Evolutionary conservation across 2,113 vertebrate species (phyloP).

Genomic region (Aplodontia rufa): DNA sequence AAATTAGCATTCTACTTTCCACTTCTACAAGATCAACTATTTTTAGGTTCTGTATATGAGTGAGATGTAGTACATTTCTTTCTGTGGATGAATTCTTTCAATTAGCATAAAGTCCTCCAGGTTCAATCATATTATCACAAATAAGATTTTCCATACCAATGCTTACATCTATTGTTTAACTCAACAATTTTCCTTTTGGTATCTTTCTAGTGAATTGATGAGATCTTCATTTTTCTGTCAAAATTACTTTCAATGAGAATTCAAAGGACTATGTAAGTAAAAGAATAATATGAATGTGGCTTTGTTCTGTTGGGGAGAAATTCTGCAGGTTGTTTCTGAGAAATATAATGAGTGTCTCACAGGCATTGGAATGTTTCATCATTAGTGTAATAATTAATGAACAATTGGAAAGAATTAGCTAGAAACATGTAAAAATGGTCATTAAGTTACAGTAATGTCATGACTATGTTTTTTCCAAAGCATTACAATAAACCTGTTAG

Average conservation of each 20-base stretch:
- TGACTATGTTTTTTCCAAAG: background rate
- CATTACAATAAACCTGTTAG: rapidly evolving
- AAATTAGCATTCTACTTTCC: background rate
- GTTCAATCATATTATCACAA: background rate
- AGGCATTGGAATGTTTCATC: background rate
- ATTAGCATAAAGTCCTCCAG: background rate
- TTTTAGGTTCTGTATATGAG: background rate
- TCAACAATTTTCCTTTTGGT: background rate
- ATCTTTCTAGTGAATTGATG: background rate
- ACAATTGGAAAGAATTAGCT: background rate
- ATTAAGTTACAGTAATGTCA: background rate
- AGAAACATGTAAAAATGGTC: background rate
- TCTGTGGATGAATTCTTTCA: background rate
- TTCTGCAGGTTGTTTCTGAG: background rate
- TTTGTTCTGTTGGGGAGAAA: background rate
- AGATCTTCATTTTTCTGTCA: background rate
- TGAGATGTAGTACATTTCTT: background rate
- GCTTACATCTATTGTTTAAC: background rate
- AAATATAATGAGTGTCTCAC: background rate
- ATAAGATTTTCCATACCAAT: no score
- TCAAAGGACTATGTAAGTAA: background rate
- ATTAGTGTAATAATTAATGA: background rate
- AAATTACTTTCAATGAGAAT: background rate
- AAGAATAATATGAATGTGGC: background rate
- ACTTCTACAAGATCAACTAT: background rate